Conservation (phyloP, 2,113 vertebrate species). For the Caranx ignobilis region DNA sequence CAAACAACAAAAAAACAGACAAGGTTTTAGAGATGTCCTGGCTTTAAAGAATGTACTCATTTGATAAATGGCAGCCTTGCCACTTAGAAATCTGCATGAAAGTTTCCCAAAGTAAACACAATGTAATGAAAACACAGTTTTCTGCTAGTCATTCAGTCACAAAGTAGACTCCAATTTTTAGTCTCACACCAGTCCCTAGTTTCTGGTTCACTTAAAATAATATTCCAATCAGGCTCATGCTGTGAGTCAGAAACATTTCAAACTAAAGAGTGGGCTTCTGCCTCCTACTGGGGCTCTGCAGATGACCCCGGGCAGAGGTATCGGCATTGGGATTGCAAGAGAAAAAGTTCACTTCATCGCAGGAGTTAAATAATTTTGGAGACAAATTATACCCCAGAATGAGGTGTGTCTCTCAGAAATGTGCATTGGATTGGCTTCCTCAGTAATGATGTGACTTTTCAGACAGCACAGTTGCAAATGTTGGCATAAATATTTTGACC, state of each 20-base stretch:
- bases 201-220: background rate
- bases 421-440: background rate
- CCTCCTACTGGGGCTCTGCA: background rate
- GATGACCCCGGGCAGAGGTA: background rate
- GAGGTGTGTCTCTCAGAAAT: slow-evolving; percentile 1
- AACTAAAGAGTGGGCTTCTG: background rate
- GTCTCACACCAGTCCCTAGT: background rate
- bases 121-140: background rate
- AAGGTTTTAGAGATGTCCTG: background rate
- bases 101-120: background rate
- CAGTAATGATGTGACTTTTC: slow-evolving; percentile 12
- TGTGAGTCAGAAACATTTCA: background rate
- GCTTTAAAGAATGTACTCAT: background rate
- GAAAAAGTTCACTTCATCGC: background rate
- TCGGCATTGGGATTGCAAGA: background rate
- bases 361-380: background rate
- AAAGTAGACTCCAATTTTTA: background rate
- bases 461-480: background rate
- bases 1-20: too few species aligned
- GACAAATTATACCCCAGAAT: background rate
- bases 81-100: background rate
- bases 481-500: slow-evolving; percentile 18
- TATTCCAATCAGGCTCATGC: background rate
- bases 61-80: background rate
- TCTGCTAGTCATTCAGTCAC: background rate